Evolutionary conservation across 2,888 invertebrate genomes (phyloP).

Genomic region (Pogonocherus hispidulus): DNA sequence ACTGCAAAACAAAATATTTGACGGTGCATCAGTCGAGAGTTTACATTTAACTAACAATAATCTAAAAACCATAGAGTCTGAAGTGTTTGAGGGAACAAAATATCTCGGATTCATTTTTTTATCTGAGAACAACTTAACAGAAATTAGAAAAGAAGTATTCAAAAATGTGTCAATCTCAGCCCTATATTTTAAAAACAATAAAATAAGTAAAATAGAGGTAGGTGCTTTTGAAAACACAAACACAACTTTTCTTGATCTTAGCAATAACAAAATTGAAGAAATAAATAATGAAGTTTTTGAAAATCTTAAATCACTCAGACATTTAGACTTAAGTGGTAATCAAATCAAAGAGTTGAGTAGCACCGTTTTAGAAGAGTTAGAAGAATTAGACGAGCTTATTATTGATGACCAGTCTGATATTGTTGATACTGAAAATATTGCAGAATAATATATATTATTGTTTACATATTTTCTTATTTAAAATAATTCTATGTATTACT

Average conservation of each 20-base stretch:
- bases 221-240: neutral
- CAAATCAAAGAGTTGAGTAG: neutral
- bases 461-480: no score
- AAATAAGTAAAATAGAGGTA: neutral
- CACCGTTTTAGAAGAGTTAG: neutral
- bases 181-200: neutral
- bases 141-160: neutral
- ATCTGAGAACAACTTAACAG: neutral
- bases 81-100: neutral
- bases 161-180: neutral
- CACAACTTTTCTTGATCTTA: neutral
- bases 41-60: neutral
- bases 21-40: neutral
- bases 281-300: neutral
- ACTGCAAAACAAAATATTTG: neutral
- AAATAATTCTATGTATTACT: no score
- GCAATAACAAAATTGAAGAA: neutral
- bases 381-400: neutral
- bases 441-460: no score
- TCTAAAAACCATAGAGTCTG: neutral
- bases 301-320: neutral
- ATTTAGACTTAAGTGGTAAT: conserved; percentile 1
- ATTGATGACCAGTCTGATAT: neutral
- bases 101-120: neutral
- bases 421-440: no score